A percentile compares a stretch with the other conserved stretches of the same genome.
Conservation (phyloP, 2,888 invertebrate genomes). For the Anticlea derivata region DNA sequence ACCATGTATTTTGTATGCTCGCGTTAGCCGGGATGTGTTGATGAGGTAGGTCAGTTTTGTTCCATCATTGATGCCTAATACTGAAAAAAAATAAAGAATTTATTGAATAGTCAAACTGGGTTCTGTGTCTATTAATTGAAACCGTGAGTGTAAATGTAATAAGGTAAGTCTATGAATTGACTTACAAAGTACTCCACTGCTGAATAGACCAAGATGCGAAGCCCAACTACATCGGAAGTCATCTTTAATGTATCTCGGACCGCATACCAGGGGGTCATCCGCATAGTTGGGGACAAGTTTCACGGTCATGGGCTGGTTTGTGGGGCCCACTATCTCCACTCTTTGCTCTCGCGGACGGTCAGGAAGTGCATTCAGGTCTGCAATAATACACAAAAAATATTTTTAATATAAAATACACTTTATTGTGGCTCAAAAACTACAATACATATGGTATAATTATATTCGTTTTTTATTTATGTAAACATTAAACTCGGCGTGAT, state of each 20-base stretch:
- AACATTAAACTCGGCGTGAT: too few species aligned
- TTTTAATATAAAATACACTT: too few species aligned
- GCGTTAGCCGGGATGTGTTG: constrained; percentile 84
- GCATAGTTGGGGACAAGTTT: constrained; percentile 87
- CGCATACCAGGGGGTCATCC: constrained; percentile 89
- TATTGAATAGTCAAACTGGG: too few species aligned
- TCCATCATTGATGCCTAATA: constrained; percentile 90
- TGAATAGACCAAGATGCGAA: constrained; percentile 84
- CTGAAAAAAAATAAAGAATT: constrained; percentile 62
- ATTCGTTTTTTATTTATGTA: too few species aligned
- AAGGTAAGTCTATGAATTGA: constrained; percentile 22
- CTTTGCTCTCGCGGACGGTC: constrained; percentile 83
- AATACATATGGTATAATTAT: too few species aligned
- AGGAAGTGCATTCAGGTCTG: constrained; percentile 89
- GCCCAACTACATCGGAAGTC: constrained; percentile 87
- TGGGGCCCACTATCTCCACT: constrained; percentile 86
- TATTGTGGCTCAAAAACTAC: too few species aligned
- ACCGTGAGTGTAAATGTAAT: too few species aligned
- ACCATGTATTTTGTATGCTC: constrained; percentile 90
- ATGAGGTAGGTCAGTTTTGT: constrained; percentile 81
- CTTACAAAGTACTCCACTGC: constrained; percentile 90
- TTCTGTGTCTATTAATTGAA: too few species aligned
- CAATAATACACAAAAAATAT: too few species aligned
- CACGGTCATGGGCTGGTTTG: constrained; percentile 83
- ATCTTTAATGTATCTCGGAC: constrained; percentile 87